phyloP scores from a whole-genome alignment of 2,888 invertebrate genomes.

The Drosophila infuscata region DNA sequence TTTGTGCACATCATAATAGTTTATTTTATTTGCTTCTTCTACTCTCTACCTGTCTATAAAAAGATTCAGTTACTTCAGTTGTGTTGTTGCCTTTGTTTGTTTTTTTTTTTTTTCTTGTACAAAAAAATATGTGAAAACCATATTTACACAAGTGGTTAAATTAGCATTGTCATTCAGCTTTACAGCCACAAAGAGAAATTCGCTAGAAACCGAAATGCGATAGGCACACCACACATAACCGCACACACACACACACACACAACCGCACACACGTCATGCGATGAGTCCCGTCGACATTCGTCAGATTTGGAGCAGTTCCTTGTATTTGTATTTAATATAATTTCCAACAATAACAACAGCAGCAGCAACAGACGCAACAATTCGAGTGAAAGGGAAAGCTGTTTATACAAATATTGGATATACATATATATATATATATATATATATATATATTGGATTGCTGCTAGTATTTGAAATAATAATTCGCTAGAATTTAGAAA shows the following conservation, averaged over 20 bases:
- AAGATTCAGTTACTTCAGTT: conserved; percentile 6
- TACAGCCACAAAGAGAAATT: conserved; percentile 29
- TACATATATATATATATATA: not conserved
- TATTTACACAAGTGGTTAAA: conserved; percentile 19
- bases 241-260: not conserved
- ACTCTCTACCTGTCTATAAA: not conserved
- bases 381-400: not conserved
- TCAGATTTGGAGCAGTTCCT: conserved; percentile 20
- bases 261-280: not conserved
- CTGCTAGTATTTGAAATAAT: not conserved
- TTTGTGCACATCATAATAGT: conserved; percentile 8
- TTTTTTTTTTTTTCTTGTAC: conserved; percentile 1
- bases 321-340: not conserved
- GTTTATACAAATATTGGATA: not conserved
- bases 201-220: conserved; percentile 25
- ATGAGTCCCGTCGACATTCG: conserved; percentile 6
- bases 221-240: conserved; percentile 12
- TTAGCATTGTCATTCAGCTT: conserved; percentile 42
- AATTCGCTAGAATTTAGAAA: not conserved
- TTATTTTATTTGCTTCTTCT: not conserved
- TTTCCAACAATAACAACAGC: conserved; percentile 15
- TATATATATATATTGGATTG: not conserved
- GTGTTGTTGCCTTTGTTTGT: not conserved
- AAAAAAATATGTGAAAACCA: conserved; percentile 23
- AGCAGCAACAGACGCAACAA: conserved; percentile 9